Evolutionary conservation across 1,140 invertebrate species (phyloP).

Genomic region (Papilio glaucus): DNA sequence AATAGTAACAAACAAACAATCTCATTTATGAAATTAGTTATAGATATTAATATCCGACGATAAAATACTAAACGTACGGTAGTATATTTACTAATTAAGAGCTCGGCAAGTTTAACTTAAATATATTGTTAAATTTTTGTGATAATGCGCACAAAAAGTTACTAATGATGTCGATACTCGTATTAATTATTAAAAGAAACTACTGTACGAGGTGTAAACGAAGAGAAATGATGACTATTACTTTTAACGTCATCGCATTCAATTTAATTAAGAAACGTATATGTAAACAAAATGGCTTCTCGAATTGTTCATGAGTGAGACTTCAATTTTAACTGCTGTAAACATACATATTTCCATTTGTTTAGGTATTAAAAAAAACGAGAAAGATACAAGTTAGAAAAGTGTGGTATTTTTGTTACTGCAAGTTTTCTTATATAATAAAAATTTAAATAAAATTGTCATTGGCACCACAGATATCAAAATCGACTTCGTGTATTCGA

Average conservation of each 20-base stretch:
- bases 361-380: no score
- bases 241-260: slow-evolving; percentile 23
- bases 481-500: no score
- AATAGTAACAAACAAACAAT: no score
- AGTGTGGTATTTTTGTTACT: no score
- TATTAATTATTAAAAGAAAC: slow-evolving; percentile 29
- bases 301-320: background rate
- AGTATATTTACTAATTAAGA: background rate
- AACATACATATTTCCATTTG: background rate
- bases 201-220: slow-evolving; percentile 3
- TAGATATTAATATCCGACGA: no score
- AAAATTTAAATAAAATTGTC: no score
- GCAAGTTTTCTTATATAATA: no score
- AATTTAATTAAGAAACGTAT: slow-evolving; percentile 28
- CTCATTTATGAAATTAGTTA: no score
- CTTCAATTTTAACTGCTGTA: slow-evolving; percentile 5
- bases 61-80: background rate
- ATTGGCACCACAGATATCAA: no score
- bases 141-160: background rate
- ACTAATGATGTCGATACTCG: background rate
- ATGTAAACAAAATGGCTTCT: background rate
- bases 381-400: no score
- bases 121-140: slow-evolving; percentile 6
- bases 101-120: background rate
- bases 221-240: slow-evolving; percentile 22